A percentile compares a stretch with the other conserved stretches of the same genome.
Evolutionary conservation across 2,797 vertebrate species (phyloP).

Genomic region (Numenius phaeopus): DNA sequence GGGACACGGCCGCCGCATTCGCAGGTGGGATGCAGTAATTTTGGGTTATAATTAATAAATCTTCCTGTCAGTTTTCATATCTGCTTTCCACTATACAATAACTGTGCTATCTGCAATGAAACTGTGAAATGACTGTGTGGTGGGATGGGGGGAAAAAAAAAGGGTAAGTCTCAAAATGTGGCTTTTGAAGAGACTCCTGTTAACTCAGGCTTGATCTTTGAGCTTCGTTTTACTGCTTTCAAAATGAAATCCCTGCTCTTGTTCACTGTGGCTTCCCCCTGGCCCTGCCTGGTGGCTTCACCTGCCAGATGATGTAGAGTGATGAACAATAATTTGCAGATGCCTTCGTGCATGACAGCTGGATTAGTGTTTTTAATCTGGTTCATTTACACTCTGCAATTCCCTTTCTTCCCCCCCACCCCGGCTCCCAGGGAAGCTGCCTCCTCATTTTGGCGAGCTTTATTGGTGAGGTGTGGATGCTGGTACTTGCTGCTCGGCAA

Average conservation of each 20-base stretch:
- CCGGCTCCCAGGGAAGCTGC: background rate
- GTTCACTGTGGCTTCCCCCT: background rate
- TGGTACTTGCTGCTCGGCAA: background rate
- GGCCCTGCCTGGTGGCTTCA: background rate
- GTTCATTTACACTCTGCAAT: background rate
- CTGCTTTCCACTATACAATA: background rate
- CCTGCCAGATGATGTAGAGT: background rate
- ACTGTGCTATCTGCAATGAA: background rate
- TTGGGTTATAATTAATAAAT: background rate
- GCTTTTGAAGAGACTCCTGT: background rate
- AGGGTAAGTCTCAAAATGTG: background rate
- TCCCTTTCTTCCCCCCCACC: background rate
- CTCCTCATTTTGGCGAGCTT: background rate
- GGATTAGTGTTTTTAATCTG: background rate
- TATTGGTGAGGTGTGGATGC: background rate
- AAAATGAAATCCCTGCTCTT: background rate
- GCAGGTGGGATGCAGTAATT: background rate
- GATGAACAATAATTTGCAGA: background rate
- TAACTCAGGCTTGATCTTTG: background rate
- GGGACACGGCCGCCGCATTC: rapidly evolving
- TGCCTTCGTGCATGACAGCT: background rate
- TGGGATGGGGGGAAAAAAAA: background rate
- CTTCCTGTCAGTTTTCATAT: background rate
- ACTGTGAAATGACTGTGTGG: rapidly evolving
- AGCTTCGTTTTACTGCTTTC: background rate